phyloP scores from a whole-genome alignment of 2,888 invertebrate species.

The Mylabris sibirica region DNA sequence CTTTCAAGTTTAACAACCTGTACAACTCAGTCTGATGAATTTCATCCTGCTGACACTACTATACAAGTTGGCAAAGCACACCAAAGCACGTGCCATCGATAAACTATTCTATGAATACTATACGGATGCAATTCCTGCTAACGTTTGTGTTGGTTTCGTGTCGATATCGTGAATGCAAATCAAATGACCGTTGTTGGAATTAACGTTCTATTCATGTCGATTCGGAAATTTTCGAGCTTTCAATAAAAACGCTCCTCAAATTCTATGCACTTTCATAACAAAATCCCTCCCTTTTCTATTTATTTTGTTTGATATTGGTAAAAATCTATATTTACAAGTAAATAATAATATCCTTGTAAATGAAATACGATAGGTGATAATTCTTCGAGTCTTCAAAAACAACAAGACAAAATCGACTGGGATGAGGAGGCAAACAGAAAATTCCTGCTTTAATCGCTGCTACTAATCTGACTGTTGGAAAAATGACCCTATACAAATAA shows the following conservation, averaged over 20 bases:
- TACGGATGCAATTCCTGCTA: neutral
- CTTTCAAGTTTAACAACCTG: slow-evolving; percentile 4
- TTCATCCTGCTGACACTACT: slow-evolving; percentile 7
- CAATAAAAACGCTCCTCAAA: neutral
- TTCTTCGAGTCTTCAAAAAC: slow-evolving; percentile 47
- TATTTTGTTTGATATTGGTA: too few species aligned
- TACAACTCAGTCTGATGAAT: slow-evolving; percentile 1
- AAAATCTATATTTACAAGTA: slow-evolving; percentile 29
- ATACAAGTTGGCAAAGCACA: slow-evolving; percentile 5
- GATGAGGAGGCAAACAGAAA: slow-evolving; percentile 21
- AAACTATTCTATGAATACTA: slow-evolving; percentile 10
- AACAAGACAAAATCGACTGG: neutral
- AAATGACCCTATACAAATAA: slow-evolving; percentile 55
- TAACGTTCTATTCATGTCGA: neutral
- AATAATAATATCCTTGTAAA: slow-evolving; percentile 45
- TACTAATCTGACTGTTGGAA: slow-evolving; percentile 54
- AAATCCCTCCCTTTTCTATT: too few species aligned
- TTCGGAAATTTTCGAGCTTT: neutral
- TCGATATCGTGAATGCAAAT: neutral
- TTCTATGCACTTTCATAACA: too few species aligned
- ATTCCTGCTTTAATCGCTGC: slow-evolving; percentile 45
- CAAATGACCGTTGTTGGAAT: neutral
- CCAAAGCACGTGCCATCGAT: slow-evolving; percentile 12
- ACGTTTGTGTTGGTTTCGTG: neutral
- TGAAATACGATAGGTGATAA: slow-evolving; percentile 51